Evolutionary conservation across 2,888 invertebrate species (phyloP), one percentile per base, ranked within the genome.

Genomic region (Listrodromus nycthemerus): DNA sequence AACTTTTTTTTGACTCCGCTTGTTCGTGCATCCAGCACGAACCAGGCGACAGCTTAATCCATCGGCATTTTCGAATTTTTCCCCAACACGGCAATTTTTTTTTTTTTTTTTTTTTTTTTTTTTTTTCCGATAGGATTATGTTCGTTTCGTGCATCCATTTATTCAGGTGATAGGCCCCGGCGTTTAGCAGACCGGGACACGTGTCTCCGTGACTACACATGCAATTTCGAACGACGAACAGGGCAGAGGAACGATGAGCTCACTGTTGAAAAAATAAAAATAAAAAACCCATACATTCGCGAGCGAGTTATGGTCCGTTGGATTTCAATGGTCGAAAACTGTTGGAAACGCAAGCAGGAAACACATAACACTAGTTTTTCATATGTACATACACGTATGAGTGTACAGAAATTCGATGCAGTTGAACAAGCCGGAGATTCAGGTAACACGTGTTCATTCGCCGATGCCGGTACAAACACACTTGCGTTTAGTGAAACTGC

Each of bases 371-470:
- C 58, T 24, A 24, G 58, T 27, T 13, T 16, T 24, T 3, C 21
- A 1, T 58, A 16, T 16, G 16, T 16, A 27, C 21, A 52, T 7
- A 24, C 10, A 19, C 4, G 24, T 24, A 10, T 19, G 21, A 27
- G 27, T 58, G 21, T 27, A 30, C 16, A n/a, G 6, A 10, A 50
- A 50, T 27, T 4, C 8, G 69, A 24, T 27, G 69, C 30, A 27
- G 33, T 50, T 50, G 16, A 48, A 24, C 45, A 21, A 30, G 7
- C 27, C 3, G 24, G 13, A 16, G 41, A 21, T 67, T 13, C 37
- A 24, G 30, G 50, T 55, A 63, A 45, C 61, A 50, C 50, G 69
- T 61, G 70, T 67, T 76, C 81, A 70, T 52, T 61, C 63, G 30
- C 48, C n/a, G 58, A 67, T 55, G 69, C 24, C 61, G 19, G 50